Evolutionary conservation across 2,113 vertebrate species (phyloP), one percentile per base, ranked within the genome.

Genomic region (Amphilophus citrinellus): DNA sequence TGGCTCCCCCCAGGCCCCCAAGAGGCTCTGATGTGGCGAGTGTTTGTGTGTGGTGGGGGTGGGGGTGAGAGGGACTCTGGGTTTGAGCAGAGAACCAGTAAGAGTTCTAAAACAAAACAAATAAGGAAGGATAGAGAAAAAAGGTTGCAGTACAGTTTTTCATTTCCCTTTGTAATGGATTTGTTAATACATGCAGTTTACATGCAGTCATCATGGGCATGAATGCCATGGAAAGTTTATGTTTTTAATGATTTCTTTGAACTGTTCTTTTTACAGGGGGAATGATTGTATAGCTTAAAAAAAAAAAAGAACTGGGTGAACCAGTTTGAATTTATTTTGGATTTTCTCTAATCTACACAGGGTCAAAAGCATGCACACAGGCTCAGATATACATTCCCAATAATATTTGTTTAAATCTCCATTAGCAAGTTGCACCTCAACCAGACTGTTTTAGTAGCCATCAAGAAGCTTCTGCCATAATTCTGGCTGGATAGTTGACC

Each of bases 21-120:
- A 96, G 95, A 95, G 95, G 90, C 96, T 98, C 96, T 98, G 97
- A 99, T 98, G 98, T 98, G 97, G 97, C 90, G 7, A 94, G 91
- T 91, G 96, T 97, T 98, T 97, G 97, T 97, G 97, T 97, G 96
- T 96, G 95, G 20, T 4, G 14, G 95, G 94, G 35, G 94, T 94
- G 91, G 94, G 96, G 93, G 10, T 11, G 11, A 11, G 42, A 13
- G 66, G 44, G 20, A 17, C 44, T 53, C 44, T 71, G 44, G 66
- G 17, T 71, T 88, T 44, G 63, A 83, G 50, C 65, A 24, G 27
- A 77, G 62, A 78, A 53, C 60, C 76, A 79, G 80, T 58, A 30
- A 73, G n/a, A 80, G 22, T 39, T 60, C 27, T 78, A 82, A 32
- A 65, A 59, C 20, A 66, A 83, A 87, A 88, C 42, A 87, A 80